Evolutionary conservation across 2,797 vertebrate species (phyloP), one percentile per base, ranked within the genome.

Genomic region (Pelochelys cantorii): DNA sequence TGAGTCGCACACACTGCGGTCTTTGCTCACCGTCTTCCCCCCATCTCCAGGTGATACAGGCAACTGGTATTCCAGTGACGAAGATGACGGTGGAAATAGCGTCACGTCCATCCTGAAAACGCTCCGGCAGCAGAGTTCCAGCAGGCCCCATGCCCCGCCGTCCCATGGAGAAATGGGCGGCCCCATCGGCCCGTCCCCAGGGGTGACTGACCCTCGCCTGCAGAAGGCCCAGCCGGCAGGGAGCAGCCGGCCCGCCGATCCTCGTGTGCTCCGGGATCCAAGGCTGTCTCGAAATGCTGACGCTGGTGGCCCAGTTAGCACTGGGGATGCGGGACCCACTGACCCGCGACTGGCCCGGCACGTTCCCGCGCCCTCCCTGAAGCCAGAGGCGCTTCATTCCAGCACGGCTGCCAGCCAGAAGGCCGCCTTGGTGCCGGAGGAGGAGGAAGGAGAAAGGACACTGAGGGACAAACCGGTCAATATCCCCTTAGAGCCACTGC

Each of bases 41-140:
- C 5, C 4, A 23, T 18, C 86, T 90, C 5, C 34, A 99, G 99
- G 99, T 20, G 99, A 99, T 91, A 98, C 99, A 0, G 99, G 99
- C 13, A 99, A 99, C 96, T 99, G 99, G 99, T 99, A 99, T 95
- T 99, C 99, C 8, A 99, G 99, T 23, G 99, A 99, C 2, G 99
- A 99, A 56, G 99, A 99, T 4, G 99, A 99, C 0, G 99, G 99
- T 0, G 98, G 99, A 2, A 98, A 99, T 42, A 99, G 99, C 1
- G 99, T 99, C 83, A 99, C 98, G 59, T 99, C 98, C 56, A 99
- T 99, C 75, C 84, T 99, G 29, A 99, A 99, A 96, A 99, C 98
- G 0, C 97, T 99, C 17, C 98, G 99, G 10, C 99, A 99, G 85
- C 99, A 99, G 92, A 98, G 98, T 1, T 98, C 98, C 0, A 88